phyloP scores from a whole-genome alignment of 2,797 vertebrate species.

The Sebastiscus tertius region DNA sequence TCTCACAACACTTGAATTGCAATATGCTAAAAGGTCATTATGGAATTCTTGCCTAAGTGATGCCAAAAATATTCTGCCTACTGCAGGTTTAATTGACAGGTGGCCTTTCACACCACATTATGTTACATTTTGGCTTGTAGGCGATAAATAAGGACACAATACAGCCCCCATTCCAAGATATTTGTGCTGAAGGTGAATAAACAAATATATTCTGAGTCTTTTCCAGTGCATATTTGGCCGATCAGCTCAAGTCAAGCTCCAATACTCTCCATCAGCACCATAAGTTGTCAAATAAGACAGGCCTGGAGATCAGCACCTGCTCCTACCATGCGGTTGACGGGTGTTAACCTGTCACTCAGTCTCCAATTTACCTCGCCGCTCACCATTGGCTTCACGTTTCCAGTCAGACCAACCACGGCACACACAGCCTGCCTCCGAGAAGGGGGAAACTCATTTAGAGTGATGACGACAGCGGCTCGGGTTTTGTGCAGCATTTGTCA shows the following conservation, averaged over 20 bases:
- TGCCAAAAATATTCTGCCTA: no score
- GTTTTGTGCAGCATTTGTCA: constrained; percentile 52
- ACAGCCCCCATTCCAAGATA: not conserved
- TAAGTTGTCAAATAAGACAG: constrained; percentile 63
- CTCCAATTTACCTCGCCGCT: constrained; percentile 42
- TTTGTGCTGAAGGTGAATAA: not conserved
- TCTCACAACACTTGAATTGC: no score
- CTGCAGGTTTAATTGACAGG: not conserved
- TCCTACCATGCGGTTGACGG: constrained; percentile 48
- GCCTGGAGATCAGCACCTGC: constrained; percentile 71
- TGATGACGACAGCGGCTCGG: constrained; percentile 30
- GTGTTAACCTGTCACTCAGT: constrained; percentile 69
- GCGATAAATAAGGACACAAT: not conserved
- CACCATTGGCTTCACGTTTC: constrained; percentile 40
- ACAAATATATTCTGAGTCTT: constrained; percentile 22
- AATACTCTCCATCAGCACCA: constrained; percentile 52
- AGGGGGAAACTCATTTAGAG: constrained; percentile 58
- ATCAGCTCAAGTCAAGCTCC: constrained; percentile 65
- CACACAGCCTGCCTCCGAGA: constrained; percentile 9
- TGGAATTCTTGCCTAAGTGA: no score
- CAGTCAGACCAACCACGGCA: constrained; percentile 24
- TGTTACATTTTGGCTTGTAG: not conserved
- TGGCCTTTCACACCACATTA: not conserved
- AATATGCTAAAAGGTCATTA: no score
- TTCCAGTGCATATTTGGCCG: constrained; percentile 41